Base-by-base conservation (phyloP, 2,113 vertebrate genomes). In the Tinamus guttatus region DNA sequence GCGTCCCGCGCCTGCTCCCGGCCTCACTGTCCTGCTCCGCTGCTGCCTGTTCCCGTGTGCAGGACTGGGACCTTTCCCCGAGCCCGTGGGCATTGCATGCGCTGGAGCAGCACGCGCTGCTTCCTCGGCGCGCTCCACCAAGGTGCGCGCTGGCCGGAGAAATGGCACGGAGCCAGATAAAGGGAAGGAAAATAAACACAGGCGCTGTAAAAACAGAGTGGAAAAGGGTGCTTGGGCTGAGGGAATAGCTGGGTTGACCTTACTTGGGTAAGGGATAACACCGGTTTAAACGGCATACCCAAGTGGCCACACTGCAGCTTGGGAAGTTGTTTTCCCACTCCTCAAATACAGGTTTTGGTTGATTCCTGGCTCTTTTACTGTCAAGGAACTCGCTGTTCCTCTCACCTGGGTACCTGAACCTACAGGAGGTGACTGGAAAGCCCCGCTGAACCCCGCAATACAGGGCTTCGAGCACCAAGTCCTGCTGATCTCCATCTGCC, bases 171-270 rank as follows among this genome's bases (percentile, higher is more conserved):
- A 86, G 77, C 77, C 77, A 90, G 88, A 54, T 20, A 71, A 17
- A 88, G 62, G 51, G 62, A 86, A 90, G 62, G 19, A 84, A 94
- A 96, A 93, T 73, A 90, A 96, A 90, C 65, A 52, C 83, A 92
- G 38, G 47, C 69, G 36, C 77, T 69, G 40, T 73, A 76, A 92
- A 94, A 96, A 88, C 0, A 79, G 3, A 86, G 34, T 1, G 0
- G 2, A 17, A 94, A 73, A 58, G 38, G 30, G 47, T 83, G 62
- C 75, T 63, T 64, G 58, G 58, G 69, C 62, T 81, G 87, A 70
- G 60, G 69, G 28, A 78, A 71, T 7, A 71, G 27, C 65, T 74
- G 19, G 5, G 0, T 27, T 90, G 79, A 71, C 69, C 83, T 93
- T 84, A 40, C 80, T 6, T 76, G 65, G 80, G 65, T 89, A 73